Evolutionary conservation across 2,113 vertebrate genomes (phyloP).

Genomic region (Petrocephalus zakoni): DNA sequence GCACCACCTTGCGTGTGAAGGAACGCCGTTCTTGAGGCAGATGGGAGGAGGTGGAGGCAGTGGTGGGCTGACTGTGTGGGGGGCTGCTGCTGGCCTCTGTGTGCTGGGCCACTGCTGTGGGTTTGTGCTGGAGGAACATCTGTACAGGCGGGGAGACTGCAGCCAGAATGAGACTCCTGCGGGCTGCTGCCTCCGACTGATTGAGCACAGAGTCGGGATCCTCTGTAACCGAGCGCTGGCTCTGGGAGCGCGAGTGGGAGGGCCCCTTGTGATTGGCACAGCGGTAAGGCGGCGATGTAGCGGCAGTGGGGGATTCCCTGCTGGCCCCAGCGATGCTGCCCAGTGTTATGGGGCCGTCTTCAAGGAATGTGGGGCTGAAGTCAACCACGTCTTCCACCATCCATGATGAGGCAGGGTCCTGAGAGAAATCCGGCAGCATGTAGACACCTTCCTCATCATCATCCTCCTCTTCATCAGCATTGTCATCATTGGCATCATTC

Average conservation of each 20-base stretch:
- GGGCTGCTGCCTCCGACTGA: slow-evolving; percentile 48
- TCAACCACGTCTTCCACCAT: slow-evolving; percentile 64
- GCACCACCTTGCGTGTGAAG: slow-evolving; percentile 53
- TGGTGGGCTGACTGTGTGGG: slow-evolving; percentile 23
- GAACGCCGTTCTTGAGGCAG: slow-evolving; percentile 46
- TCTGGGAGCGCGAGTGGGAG: slow-evolving; percentile 55
- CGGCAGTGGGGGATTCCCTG: slow-evolving; percentile 48
- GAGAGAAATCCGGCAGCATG: slow-evolving; percentile 57
- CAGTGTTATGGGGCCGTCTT: slow-evolving; percentile 47
- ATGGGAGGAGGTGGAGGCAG: slow-evolving; percentile 24
- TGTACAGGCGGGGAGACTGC: slow-evolving; percentile 43
- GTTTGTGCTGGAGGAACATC: slow-evolving; percentile 45
- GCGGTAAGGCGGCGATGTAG: slow-evolving; percentile 46
- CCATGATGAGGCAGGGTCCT: slow-evolving; percentile 47
- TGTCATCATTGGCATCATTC: slow-evolving; percentile 29
- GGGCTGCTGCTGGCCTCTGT: slow-evolving; percentile 33
- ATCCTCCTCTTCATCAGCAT: slow-evolving; percentile 27
- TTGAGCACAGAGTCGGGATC: slow-evolving; percentile 53
- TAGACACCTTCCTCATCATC: slow-evolving; percentile 47
- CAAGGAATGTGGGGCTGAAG: slow-evolving; percentile 65
- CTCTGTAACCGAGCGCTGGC: slow-evolving; percentile 49
- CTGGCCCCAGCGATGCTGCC: slow-evolving; percentile 19
- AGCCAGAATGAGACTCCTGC: slow-evolving; percentile 50
- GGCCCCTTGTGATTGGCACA: slow-evolving; percentile 48
- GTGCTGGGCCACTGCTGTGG: slow-evolving; percentile 15